Percentiles rank a stretch among this genome's conserved stretches.
These are phyloP conservation scores for Malurus elegans DNA, from an alignment of 2,113 vertebrate species.

Conservation along the genomic window DNA sequence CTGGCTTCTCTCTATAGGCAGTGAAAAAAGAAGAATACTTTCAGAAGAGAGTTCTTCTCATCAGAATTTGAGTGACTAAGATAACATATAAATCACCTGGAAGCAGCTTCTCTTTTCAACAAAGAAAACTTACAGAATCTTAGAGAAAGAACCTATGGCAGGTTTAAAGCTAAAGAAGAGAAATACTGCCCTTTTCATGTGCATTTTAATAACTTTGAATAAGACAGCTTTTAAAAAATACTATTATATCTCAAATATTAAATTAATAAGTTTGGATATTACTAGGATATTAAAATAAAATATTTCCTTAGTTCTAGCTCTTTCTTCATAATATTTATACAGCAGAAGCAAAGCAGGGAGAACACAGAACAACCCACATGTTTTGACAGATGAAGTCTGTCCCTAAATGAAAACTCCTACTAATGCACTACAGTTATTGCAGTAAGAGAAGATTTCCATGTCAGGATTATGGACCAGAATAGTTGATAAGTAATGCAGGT, in stretches of 20 bases:
- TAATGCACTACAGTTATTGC: not conserved
- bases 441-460: not conserved
- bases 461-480: not conserved
- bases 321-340: not conserved
- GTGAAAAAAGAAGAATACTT: not conserved
- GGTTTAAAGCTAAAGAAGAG: not conserved
- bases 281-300: not conserved
- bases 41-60: fast-evolving
- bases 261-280: not conserved
- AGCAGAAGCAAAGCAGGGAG: not conserved
- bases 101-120: not conserved
- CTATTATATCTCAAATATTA: not conserved
- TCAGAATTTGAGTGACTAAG: not conserved
- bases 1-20: not conserved
- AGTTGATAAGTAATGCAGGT: not conserved
- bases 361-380: not conserved
- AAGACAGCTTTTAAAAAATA: fast-evolving
- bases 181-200: fast-evolving
- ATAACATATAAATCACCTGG: not conserved
- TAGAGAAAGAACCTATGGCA: not conserved
- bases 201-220: not conserved
- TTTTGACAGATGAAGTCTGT: not conserved
- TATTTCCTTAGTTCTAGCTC: not conserved
- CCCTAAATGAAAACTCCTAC: not conserved
- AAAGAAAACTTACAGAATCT: not conserved